Evolutionary conservation across 2,797 vertebrate species (phyloP), one percentile per base, ranked within the genome.

Genomic region (Malacoraja senta): DNA sequence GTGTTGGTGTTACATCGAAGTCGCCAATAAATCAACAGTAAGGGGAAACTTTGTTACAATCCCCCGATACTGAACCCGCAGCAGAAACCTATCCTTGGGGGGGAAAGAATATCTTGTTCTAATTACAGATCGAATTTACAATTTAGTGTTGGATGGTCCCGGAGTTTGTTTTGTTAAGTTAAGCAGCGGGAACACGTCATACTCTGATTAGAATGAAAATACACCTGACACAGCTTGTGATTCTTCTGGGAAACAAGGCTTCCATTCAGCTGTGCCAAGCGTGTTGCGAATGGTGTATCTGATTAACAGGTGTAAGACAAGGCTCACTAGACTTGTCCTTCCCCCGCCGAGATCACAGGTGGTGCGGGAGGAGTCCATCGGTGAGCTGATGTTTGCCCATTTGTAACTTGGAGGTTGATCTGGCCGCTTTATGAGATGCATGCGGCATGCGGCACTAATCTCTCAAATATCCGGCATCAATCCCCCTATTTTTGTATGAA

Each of bases 201-300:
- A 44, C 63, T 71, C 35, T 12, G 3, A 38, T 91, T 44, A 72
- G 65, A 91, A 91, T 38, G 24, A 13, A 72, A 91, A 38, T 72
- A 38, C 68, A 72, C 38, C 68, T n/a, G 38, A 65, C 44, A 72
- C 10, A 44, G 35, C 88, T 38, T 91, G 15, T 29, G 72, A 3
- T 92, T 44, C 71, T 26, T 10, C 7, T 92, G 53, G 38, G 76
- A 32, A 74, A 92, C 90, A 92, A 92, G 2, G 71, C 44, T 58
- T 92, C 58, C 90, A 74, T 92, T 92, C 71, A 92, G 44, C 71
- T 29, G 53, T 76, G 90, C 68, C 38, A 76, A 76, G 32, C 44
- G 44, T 91, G 32, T 44, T 35, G 90, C 26, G 26, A 72, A 92
- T 44, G 29, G 71, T 76, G 74, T 76, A 13, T 38, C 38, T 65